Evolutionary conservation across 2,888 invertebrate species (phyloP), one percentile per base, ranked within the genome.

Genomic region (Selenia dentaria): DNA sequence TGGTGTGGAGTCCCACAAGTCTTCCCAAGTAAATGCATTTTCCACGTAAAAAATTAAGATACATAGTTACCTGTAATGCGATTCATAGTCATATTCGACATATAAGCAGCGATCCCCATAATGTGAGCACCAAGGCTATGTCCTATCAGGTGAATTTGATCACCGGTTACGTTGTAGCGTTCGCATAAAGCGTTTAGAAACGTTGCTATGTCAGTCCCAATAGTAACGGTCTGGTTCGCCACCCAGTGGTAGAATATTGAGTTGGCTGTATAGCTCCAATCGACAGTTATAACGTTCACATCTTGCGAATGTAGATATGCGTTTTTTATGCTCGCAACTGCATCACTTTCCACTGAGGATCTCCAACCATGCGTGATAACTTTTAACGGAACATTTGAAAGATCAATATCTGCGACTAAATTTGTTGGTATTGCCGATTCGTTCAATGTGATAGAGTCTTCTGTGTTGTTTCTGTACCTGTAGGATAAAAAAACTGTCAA

Each of bases 351-450:
- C 1, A 78, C 84, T 16, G 79, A 77, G 0, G 92, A 91, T 62
- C 73, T 74, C 91, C 91, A 92, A 4, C 84, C 84, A 48, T 92
- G 92, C 0, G 91, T 90, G n/a, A 92, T 67, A 25, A 92, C 69
- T 71, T 92, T 92, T 1, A 88, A 72, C 4, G 81, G 68, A 38
- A 37, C 42, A 3, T 50, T 51, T 5, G 57, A 44, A n/a, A 70
- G 58, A 6, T 61, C 51, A 4, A 57, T 14, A 2, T 41, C 16
- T 4, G 16, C 16, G 16, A 16, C 4, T 25, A 14, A 62, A n/a
- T n/a, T 28, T 2, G 53, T 12, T 8, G 70, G 59, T 38, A 38
- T 45, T 22, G 59, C 77, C 0, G 10, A 26, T 41, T 64, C 60
- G 35, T 73, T 60, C 38, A 80, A 47, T 1, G 64, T 12, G 3